A percentile compares a stretch with the other conserved stretches of the same genome.
Evolutionary conservation across 1,140 invertebrate genomes (phyloP).

Genomic region (Aphelinus atriplicis): DNA sequence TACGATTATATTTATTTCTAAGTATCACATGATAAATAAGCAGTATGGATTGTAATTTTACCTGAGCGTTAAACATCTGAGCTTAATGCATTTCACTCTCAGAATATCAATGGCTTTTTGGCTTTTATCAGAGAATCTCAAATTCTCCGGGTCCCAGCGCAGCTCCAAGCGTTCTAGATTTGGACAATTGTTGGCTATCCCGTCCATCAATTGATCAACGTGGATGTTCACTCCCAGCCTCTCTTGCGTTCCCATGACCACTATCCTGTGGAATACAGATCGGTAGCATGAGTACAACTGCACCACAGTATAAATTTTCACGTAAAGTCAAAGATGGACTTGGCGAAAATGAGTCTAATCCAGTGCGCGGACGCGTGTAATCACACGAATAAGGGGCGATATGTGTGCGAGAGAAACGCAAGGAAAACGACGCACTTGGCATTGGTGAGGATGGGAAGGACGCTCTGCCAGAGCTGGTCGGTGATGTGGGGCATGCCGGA

Average conservation of each 20-base stretch:
- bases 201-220: conserved; percentile 97
- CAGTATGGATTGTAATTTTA: conserved; percentile 55
- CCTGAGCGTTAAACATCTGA: conserved; percentile 86
- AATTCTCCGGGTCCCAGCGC: conserved; percentile 97
- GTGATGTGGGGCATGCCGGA: conserved; percentile 98
- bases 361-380: too few relatives aligned
- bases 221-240: conserved; percentile 95
- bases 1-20: background rate
- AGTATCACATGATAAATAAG: background rate
- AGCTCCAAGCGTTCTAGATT: conserved; percentile 92
- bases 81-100: conserved; percentile 87
- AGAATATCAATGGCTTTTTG: conserved; percentile 95
- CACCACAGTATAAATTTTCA: too few relatives aligned
- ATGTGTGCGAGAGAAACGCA: too few relatives aligned
- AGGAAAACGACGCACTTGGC: conserved; percentile 76
- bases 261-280: conserved; percentile 74
- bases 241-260: conserved; percentile 97
- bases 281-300: too few relatives aligned
- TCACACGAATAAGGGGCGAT: too few relatives aligned
- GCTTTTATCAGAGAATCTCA: conserved; percentile 98
- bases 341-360: too few relatives aligned
- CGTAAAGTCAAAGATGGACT: too few relatives aligned
- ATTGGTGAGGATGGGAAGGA: conserved; percentile 89
- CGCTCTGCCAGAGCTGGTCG: conserved; percentile 95
- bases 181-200: conserved; percentile 92